phyloP scores from a whole-genome alignment of 2,113 vertebrate genomes.

The Xiphophorus hellerii region DNA sequence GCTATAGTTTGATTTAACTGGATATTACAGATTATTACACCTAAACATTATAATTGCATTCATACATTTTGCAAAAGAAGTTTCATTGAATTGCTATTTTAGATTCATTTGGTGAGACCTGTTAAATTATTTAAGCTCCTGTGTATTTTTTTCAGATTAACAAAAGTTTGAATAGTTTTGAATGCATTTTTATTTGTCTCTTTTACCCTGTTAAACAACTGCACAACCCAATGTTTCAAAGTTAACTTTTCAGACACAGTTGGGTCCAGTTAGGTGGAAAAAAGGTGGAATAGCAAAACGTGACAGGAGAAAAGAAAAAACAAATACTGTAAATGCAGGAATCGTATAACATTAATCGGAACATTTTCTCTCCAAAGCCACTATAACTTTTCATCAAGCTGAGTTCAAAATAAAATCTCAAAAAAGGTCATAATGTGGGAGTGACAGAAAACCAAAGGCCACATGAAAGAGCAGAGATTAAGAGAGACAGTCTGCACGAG shows the following conservation, averaged over 20 bases:
- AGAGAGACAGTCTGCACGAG: constrained; percentile 1
- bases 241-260: too few species aligned
- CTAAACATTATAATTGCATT: not conserved
- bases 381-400: constrained; percentile 5
- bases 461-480: constrained; percentile 15
- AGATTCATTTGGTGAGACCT: not conserved
- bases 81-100: too few species aligned
- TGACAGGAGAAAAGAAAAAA: too few species aligned
- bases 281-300: not conserved
- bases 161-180: not conserved
- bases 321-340: not conserved
- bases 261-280: too few species aligned
- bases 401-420: constrained; percentile 4
- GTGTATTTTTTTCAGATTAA: too few species aligned
- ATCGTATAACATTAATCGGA: not conserved
- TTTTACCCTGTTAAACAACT: not conserved
- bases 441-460: constrained; percentile 30
- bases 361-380: not conserved
- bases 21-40: not conserved
- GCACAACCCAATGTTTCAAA: not conserved
- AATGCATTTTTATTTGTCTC: not conserved
- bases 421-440: constrained; percentile 21
- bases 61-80: not conserved
- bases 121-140: too few species aligned
- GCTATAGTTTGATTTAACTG: not conserved